Conservation (phyloP, 2,888 invertebrate species). For the Onchidella celtica region DNA sequence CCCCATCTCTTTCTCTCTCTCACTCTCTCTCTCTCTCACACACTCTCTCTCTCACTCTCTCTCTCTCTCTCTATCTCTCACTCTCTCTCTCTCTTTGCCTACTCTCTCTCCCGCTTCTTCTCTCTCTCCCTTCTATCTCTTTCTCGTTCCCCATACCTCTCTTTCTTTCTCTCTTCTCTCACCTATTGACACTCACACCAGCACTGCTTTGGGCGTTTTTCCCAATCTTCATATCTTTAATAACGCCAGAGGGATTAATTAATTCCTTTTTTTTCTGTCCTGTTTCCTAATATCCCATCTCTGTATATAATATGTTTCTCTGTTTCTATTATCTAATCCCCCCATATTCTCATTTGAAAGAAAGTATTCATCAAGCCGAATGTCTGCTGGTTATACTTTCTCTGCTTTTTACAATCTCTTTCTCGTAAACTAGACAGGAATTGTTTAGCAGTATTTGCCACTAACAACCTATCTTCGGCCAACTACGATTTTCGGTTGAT, state of each 20-base stretch:
- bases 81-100: not conserved
- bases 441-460: too few species aligned
- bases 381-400: too few species aligned
- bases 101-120: conserved; percentile 13
- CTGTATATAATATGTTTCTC: too few species aligned
- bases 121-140: conserved; percentile 32
- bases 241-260: not conserved
- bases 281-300: too few species aligned
- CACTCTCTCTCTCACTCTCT: conserved; percentile 7
- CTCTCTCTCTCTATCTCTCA: conserved; percentile 80
- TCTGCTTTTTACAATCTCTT: too few species aligned
- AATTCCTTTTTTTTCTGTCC: too few species aligned
- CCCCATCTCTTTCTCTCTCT: conserved; percentile 21
- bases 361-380: too few species aligned
- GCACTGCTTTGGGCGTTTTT: not conserved
- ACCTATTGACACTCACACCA: not conserved
- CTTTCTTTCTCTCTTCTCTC: conserved; percentile 8
- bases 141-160: conserved; percentile 33
- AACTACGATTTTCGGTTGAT: too few species aligned
- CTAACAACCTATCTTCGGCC: too few species aligned
- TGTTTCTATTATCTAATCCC: too few species aligned
- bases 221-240: not conserved
- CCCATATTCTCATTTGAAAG: too few species aligned
- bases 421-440: too few species aligned
- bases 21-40: not conserved